Evolutionary conservation across 2,797 vertebrate genomes (phyloP).

Genomic region (Leptoclinus maculatus): DNA sequence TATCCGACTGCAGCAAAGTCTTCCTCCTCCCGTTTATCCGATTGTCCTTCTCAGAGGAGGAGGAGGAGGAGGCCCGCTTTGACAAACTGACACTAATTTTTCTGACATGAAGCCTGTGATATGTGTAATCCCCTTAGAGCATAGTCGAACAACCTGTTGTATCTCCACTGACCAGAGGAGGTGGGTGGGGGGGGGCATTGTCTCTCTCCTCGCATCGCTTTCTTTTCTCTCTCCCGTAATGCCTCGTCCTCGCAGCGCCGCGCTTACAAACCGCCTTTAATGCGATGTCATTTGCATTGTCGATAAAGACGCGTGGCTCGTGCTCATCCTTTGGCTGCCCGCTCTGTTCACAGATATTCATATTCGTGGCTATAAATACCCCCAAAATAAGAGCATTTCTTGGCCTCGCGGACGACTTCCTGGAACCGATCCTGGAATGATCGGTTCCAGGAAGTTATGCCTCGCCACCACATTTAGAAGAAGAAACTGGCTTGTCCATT

Average conservation of each 20-base stretch:
- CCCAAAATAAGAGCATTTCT: constrained; percentile 34
- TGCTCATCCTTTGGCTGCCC: constrained; percentile 3
- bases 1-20: constrained; percentile 30
- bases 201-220: constrained; percentile 19
- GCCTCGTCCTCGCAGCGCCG: not conserved
- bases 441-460: constrained; percentile 20
- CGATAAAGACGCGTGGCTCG: constrained; percentile 4
- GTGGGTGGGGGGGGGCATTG: not conserved
- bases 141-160: constrained; percentile 63
- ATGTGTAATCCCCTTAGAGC: constrained; percentile 77
- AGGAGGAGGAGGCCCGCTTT: constrained; percentile 47
- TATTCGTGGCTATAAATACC: constrained; percentile 51
- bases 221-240: not conserved
- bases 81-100: constrained; percentile 71
- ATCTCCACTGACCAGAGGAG: constrained; percentile 49
- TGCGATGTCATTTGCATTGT: constrained; percentile 26
- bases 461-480: not conserved
- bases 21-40: constrained; percentile 37
- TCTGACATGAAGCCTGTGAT: constrained; percentile 74
- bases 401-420: constrained; percentile 2
- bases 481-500: not conserved
- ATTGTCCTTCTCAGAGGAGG: constrained; percentile 45
- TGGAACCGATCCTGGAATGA: constrained; percentile 26
- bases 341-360: constrained; percentile 44
- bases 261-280: constrained; percentile 22